Evolutionary conservation across 1,140 invertebrate species (phyloP).

Genomic region (Scaptodrosophila lebanonensis): DNA sequence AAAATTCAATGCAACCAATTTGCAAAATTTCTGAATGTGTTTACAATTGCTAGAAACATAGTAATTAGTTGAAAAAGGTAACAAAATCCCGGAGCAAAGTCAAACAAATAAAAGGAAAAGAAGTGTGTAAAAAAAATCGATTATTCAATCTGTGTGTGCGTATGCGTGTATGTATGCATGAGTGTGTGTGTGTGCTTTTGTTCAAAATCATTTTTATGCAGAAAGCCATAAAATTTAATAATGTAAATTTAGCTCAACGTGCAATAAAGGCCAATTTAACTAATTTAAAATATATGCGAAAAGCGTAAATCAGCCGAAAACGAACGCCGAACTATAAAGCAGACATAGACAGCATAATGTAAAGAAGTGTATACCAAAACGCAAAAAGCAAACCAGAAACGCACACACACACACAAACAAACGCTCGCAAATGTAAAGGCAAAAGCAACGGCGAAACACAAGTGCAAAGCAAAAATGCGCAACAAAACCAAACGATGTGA

Average conservation of each 20-base stretch:
- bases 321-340: slow-evolving; percentile 15
- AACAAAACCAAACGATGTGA: slow-evolving; percentile 32
- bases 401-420: slow-evolving; percentile 20
- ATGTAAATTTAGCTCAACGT: slow-evolving; percentile 40
- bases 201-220: slow-evolving; percentile 48
- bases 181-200: slow-evolving; percentile 44
- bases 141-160: slow-evolving; percentile 63
- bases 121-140: slow-evolving; percentile 55
- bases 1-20: slow-evolving; percentile 17
- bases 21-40: slow-evolving; percentile 59
- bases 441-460: slow-evolving; percentile 31
- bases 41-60: slow-evolving; percentile 46
- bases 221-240: slow-evolving; percentile 9
- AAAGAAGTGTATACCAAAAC: slow-evolving; percentile 40
- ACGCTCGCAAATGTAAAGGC: slow-evolving; percentile 32
- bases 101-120: slow-evolving; percentile 32
- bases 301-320: slow-evolving; percentile 9
- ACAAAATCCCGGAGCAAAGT: slow-evolving; percentile 23
- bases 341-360: slow-evolving; percentile 18
- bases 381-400: slow-evolving; percentile 31
- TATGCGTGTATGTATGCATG: slow-evolving; percentile 25
- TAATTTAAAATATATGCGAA: slow-evolving; percentile 31
- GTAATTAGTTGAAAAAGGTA: slow-evolving; percentile 52
- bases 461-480: slow-evolving; percentile 34
- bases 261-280: slow-evolving; percentile 36